Conservation (phyloP, 2,888 invertebrate genomes). For the Prenolepis imparis region DNA sequence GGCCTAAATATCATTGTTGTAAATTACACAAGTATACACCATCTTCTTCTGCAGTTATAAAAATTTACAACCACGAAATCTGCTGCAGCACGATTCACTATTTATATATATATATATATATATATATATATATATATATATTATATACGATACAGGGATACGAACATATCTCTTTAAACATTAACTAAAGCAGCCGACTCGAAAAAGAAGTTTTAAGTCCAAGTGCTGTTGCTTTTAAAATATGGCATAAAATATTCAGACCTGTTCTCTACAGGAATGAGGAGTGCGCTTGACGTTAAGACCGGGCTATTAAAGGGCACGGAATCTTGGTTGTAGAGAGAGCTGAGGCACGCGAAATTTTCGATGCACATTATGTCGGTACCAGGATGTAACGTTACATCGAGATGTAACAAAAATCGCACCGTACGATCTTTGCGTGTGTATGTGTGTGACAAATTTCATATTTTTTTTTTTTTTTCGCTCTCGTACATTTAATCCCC, state of each 20-base stretch:
- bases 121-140: no score
- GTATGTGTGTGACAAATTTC: constrained; percentile 46
- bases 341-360: constrained; percentile 59
- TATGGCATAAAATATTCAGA: constrained; percentile 71
- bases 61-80: constrained; percentile 34
- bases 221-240: constrained; percentile 62
- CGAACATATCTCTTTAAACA: constrained; percentile 40
- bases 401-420: constrained; percentile 9
- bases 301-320: constrained; percentile 68
- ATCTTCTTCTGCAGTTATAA: constrained; percentile 15
- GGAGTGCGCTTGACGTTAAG: constrained; percentile 71
- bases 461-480: constrained; percentile 1
- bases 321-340: constrained; percentile 56
- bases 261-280: constrained; percentile 66
- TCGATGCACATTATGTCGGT: constrained; percentile 34
- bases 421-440: not conserved
- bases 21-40: not conserved
- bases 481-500: constrained; percentile 33
- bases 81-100: constrained; percentile 4
- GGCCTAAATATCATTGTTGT: constrained; percentile 13
- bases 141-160: constrained; percentile 6
- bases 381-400: not conserved
- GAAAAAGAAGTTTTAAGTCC: constrained; percentile 65
- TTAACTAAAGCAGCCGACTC: constrained; percentile 56
- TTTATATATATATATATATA: no score